Conservation (phyloP, 2,113 vertebrate genomes). For the Crotalus horridus region DNA sequence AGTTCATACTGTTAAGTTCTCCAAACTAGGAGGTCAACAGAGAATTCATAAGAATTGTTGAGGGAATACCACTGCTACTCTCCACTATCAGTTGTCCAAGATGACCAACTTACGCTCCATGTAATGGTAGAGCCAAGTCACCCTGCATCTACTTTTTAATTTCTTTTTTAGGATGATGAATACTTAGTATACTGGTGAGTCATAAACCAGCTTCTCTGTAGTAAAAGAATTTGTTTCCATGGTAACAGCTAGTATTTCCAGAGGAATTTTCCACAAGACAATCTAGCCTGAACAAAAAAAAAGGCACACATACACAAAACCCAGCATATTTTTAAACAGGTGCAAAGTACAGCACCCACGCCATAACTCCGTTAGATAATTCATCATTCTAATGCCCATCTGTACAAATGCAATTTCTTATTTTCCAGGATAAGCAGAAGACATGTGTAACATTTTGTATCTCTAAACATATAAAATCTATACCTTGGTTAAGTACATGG, state of each 20-base stretch:
- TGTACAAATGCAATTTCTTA: neutral
- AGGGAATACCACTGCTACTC: neutral
- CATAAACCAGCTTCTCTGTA: constrained; percentile 12
- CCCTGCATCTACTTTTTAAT: neutral
- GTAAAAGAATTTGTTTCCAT: constrained; percentile 17
- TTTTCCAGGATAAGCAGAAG: neutral
- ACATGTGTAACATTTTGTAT: neutral
- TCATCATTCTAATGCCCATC: neutral
- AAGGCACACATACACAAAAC: neutral
- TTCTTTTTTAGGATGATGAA: constrained; percentile 12
- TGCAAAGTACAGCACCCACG: neutral
- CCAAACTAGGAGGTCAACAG: neutral
- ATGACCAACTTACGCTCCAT: neutral
- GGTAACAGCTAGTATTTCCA: constrained; percentile 13
- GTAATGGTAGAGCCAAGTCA: neutral
- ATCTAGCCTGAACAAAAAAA: neutral
- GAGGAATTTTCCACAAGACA: constrained; percentile 2
- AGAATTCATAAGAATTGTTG: neutral
- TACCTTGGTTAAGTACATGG: neutral
- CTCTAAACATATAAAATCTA: neutral
- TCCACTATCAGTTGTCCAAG: neutral
- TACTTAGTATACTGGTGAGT: constrained; percentile 23
- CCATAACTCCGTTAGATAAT: neutral
- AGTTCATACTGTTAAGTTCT: neutral
- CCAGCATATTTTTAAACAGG: neutral